These are phyloP conservation scores for Pimephales promelas DNA, from an alignment of 2,113 vertebrate genomes.

Conservation along the genomic window DNA sequence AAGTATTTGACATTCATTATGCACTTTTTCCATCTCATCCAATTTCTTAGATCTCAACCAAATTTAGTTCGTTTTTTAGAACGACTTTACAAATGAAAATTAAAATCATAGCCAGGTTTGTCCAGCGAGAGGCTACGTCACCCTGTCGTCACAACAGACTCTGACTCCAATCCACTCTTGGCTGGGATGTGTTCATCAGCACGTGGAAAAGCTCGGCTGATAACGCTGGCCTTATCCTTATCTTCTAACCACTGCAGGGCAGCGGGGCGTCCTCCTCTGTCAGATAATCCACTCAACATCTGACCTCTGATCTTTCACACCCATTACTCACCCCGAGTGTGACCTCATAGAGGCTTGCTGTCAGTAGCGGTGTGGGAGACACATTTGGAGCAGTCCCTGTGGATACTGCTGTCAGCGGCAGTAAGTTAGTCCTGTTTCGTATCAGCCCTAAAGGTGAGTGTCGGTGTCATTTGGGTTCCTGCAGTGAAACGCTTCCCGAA, in stretches of 20 bases:
- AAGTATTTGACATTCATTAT: neutral
- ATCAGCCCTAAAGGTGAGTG: constrained; percentile 13
- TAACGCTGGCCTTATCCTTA: neutral
- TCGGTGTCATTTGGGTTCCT: neutral
- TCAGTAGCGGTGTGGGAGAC: constrained; percentile 9
- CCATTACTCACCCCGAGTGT: constrained; percentile 38
- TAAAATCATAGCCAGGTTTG: neutral
- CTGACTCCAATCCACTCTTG: neutral
- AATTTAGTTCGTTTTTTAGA: neutral
- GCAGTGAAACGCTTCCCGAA: neutral
- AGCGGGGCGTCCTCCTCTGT: neutral
- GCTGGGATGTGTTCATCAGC: neutral
- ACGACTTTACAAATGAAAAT: neutral
- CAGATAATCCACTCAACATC: constrained; percentile 53
- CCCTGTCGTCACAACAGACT: constrained; percentile 3
- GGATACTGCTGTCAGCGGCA: constrained; percentile 21
- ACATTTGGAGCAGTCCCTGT: constrained; percentile 24
- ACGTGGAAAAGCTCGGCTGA: constrained; percentile 4
- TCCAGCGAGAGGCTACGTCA: neutral
- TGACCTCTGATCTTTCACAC: constrained; percentile 34
- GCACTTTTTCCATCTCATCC: neutral
- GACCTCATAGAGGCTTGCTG: constrained; percentile 13
- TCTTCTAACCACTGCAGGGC: neutral
- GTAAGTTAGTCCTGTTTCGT: constrained; percentile 21
- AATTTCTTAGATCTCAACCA: no score